Evolutionary conservation across 2,113 vertebrate species (phyloP), one percentile per base, ranked within the genome.

Genomic region (Carettochelys insculpta): DNA sequence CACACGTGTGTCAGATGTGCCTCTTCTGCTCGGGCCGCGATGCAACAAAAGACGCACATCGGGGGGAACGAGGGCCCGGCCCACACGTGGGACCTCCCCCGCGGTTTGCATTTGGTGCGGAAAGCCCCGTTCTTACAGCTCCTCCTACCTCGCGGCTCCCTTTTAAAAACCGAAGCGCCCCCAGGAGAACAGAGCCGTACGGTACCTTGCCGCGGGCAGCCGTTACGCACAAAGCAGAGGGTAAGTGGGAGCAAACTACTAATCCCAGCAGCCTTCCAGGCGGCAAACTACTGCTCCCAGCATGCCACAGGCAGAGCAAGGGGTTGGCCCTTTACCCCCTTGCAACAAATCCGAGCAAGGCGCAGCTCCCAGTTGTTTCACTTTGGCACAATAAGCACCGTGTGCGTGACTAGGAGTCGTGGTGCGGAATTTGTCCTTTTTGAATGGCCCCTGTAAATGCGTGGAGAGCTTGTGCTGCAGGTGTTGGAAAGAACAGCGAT

Each of bases 241-340:
- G 47, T 34, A 82, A 82, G 11, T n/a, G 56, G 38, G 27, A 38
- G 31, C 29, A 71, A 43, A 85, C 91, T 89, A 83, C 75, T 52
- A 77, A 13, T 86, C 83, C 91, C 91, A 86, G 51, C 77, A 82
- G 8, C 20, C 83, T 79, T 75, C 24, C 14, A 75, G 51, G 13
- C 45, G 1, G 34, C 41, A 47, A 77, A 93, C 83, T 93, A 88
- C 92, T 81, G 10, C 81, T 83, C 90, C 92, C 89, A 84, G 53
- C 5, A 94, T 50, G 77, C 88, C 38, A 53, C 83, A 78, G 82
- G 9, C 5, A 4, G 24, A 2, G 1, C 34, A 4, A 17, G 51
- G 4, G 4, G 9, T 50, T 80, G 82, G 82, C 52, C 54, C 41
- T 76, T 85, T 68, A 22, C 5, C n/a, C 38, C 61, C 19, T 20